Percentiles rank a stretch among this genome's conserved stretches.
Evolutionary conservation across 2,797 vertebrate genomes (phyloP).

Genomic region (Sciaenops ocellatus): DNA sequence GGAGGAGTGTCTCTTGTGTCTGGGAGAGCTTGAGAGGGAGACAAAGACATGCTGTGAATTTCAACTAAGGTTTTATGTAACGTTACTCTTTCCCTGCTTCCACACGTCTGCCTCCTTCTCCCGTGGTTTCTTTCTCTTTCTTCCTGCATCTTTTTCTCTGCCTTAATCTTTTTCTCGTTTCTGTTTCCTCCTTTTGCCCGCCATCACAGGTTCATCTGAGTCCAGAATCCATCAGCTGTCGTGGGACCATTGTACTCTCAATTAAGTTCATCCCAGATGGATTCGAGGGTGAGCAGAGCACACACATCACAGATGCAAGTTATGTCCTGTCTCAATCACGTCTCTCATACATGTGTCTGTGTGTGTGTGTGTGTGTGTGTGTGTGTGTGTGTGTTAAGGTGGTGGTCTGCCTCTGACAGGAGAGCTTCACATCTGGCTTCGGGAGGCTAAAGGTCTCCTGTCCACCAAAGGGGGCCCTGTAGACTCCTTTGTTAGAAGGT

Average conservation of each 20-base stretch:
- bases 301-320: neutral
- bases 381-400: conserved; percentile 78
- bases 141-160: conserved; percentile 17
- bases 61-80: conserved; percentile 79
- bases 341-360: conserved; percentile 18
- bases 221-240: conserved; percentile 84
- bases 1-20: conserved; percentile 59
- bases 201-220: conserved; percentile 83
- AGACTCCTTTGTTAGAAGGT: conserved; percentile 94
- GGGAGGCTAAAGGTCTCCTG: conserved; percentile 91
- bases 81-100: conserved; percentile 57
- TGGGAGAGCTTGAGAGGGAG: conserved; percentile 67
- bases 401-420: conserved; percentile 89
- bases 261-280: conserved; percentile 91
- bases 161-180: conserved; percentile 22
- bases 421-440: conserved; percentile 97
- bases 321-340: neutral
- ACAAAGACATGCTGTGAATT: conserved; percentile 77
- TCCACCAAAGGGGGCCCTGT: conserved; percentile 87
- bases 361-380: conserved; percentile 63
- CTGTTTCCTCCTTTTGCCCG: neutral
- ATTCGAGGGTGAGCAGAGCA: conserved; percentile 85
- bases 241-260: conserved; percentile 89
- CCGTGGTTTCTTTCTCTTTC: conserved; percentile 2
- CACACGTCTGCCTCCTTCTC: conserved; percentile 26